Evolutionary conservation across 2,113 vertebrate genomes (phyloP).

Genomic region (Sander vitreus): DNA sequence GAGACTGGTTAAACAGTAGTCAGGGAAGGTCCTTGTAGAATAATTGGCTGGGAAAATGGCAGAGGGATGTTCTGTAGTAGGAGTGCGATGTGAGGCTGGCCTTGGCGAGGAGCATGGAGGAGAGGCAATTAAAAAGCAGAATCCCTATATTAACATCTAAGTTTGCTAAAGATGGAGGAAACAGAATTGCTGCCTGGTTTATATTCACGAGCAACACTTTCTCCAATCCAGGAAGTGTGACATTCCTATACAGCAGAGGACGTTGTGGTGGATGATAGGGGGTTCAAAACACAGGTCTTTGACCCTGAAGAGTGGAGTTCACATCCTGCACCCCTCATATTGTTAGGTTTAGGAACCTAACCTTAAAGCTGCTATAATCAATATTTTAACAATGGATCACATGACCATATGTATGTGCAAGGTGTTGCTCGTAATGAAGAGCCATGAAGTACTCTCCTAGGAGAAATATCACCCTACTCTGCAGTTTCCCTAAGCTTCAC

Average conservation of each 20-base stretch:
- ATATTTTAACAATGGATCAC: neutral
- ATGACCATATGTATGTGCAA: no score
- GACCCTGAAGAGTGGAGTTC: neutral
- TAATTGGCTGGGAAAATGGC: conserved; percentile 10
- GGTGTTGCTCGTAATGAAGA: no score
- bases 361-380: neutral
- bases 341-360: neutral
- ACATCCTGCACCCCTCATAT: neutral
- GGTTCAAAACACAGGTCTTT: no score
- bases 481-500: no score
- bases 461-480: no score
- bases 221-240: neutral
- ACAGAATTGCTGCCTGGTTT: neutral
- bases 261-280: neutral
- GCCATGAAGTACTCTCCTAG: no score
- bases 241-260: neutral
- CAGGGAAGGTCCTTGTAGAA: conserved; percentile 22
- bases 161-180: conserved; percentile 5
- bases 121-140: conserved; percentile 13
- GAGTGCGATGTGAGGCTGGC: conserved; percentile 19
- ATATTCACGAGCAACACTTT: neutral
- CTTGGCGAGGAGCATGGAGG: neutral
- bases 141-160: neutral
- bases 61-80: neutral
- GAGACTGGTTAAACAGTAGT: conserved; percentile 16